Percentiles rank a stretch among this genome's conserved stretches.
Conservation (phyloP, 2,888 invertebrate species). For the Busseola fusca region DNA sequence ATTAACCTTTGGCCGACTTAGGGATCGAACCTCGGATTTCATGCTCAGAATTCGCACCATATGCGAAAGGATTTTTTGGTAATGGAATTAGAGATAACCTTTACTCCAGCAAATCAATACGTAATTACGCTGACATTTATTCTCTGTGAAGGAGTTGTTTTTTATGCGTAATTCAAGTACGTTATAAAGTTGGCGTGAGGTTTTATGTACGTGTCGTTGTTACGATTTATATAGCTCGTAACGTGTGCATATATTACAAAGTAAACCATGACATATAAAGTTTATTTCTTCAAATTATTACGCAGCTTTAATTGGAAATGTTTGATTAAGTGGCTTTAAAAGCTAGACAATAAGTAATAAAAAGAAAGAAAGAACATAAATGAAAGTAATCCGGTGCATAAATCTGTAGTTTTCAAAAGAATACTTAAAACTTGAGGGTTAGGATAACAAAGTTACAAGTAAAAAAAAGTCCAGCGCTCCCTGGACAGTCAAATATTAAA, state of each 20-base stretch:
- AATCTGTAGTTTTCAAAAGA: background rate
- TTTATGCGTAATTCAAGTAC: constrained; percentile 34
- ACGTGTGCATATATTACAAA: constrained; percentile 21
- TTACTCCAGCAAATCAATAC: constrained; percentile 5
- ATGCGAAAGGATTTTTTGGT: constrained; percentile 1
- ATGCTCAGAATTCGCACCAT: background rate
- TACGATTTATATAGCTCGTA: constrained; percentile 39
- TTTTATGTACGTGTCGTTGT: constrained; percentile 37
- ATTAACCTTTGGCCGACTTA: background rate
- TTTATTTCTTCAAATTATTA: constrained; percentile 14
- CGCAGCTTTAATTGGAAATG: background rate
- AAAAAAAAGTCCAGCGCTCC: constrained; percentile 3
- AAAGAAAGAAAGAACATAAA: constrained; percentile 10
- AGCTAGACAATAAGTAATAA: background rate
- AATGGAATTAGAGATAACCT: background rate
- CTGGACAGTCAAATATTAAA: constrained; percentile 4
- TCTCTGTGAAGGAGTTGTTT: constrained; percentile 13
- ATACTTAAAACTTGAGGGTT: background rate
- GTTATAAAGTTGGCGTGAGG: constrained; percentile 13
- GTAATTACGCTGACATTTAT: background rate
- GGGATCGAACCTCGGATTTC: background rate
- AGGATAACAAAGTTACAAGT: background rate
- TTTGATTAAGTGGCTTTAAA: constrained; percentile 1
- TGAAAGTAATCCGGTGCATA: background rate
- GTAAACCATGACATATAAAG: constrained; percentile 22